Conservation (phyloP, 2,113 vertebrate species). For the Megaceryle maxima region DNA sequence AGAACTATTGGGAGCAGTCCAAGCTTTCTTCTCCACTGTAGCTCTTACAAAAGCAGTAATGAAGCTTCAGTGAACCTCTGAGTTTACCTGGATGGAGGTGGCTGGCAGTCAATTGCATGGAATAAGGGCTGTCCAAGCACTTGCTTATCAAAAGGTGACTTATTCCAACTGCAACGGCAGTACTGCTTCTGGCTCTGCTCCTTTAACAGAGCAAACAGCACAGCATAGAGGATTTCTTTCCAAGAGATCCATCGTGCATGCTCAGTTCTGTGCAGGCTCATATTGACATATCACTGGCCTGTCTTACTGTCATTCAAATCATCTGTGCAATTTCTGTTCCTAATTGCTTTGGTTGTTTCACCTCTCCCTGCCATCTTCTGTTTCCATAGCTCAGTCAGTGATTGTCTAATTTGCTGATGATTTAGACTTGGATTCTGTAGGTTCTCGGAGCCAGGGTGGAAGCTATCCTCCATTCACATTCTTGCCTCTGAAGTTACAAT, state of each 20-base stretch:
- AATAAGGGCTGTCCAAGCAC: background rate
- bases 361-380: background rate
- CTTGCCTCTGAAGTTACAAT: background rate
- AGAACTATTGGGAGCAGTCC: background rate
- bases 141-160: background rate
- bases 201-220: background rate
- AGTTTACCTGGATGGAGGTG: background rate
- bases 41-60: background rate
- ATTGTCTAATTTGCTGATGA: background rate
- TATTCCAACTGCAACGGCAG: background rate
- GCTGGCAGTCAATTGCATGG: background rate
- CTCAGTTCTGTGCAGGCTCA: background rate
- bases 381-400: background rate
- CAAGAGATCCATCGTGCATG: background rate
- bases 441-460: background rate
- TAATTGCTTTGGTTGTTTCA: background rate
- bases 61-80: background rate
- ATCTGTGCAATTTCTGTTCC: background rate
- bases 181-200: background rate
- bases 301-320: background rate
- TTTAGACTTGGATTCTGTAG: background rate
- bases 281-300: background rate
- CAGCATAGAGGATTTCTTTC: background rate
- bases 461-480: background rate
- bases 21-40: background rate